Evolutionary conservation across 2,113 vertebrate genomes (phyloP), one percentile per base, ranked within the genome.

Genomic region (Tilapia sparmanii): DNA sequence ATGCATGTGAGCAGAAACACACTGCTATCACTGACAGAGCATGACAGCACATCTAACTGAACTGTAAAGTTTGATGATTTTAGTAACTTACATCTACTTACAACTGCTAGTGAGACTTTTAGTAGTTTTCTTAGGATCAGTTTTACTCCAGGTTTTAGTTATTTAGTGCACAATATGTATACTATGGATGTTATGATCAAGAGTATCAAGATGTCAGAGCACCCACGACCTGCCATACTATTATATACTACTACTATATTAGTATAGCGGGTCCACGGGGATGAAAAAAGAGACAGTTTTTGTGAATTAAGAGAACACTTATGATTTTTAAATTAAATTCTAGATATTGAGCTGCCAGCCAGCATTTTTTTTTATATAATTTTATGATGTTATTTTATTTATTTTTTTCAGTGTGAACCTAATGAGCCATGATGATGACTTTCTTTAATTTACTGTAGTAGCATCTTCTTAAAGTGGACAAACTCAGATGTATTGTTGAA

Each of bases 301-400:
- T 66, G 61, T 35, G 18, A 66, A 66, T 66, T 66, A n/a, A 66
- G 18, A 66, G 31, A 13, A 66, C 33, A 35, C 18, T 63, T 35
- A 11, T 38, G 0, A 66, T 13, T 38, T 66, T 40, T 68, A 68
- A 68, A 22, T 68, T 0, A 40, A 42, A 40, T 13, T 71, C 0
- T 40, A 4, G 35, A 71, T 0, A 40, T 22, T 71, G 63, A 40
- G 63, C 63, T 68, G n/a, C 35, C 8, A 71, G n/a, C n/a, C 35
- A 38, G 61, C 10, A 66, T 15, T 24, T 68, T 33, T 16, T 38
- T 5, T 1, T 0, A 59, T 61, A 24, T 42, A 16, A 71, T 24
- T 40, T 42, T 24, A 71, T 24, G n/a, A 42, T 42, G 1, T 71
- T 8, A 24, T 71, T 38, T 35, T 3, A 16, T 29, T 63, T 5